Evolutionary conservation across 1,140 invertebrate species (phyloP), one percentile per base, ranked within the genome.

Genomic region (Chrysoperla carnea): DNA sequence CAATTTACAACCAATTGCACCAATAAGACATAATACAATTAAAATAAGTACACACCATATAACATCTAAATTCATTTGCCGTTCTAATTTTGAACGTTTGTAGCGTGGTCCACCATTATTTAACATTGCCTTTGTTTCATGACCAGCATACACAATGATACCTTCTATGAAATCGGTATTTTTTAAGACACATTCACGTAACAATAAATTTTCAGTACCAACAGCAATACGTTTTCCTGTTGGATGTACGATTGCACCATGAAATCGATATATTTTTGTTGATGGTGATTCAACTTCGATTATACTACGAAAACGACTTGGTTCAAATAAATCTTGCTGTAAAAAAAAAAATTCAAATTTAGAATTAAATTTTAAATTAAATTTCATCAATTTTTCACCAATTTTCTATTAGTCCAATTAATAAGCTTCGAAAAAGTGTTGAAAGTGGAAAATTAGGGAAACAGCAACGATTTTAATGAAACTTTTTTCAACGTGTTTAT

Each of bases 101-200:
- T 96, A 94, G 48, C 92, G 72, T 45, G 91, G 90, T 43, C 90
- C 90, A 48, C 89, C 85, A 62, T 96, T 97, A 62, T 96, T 97
- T 13, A 97, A 72, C 87, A 97, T 92, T 1, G 92, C 89, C 67
- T 97, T 98, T 1, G 92, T 95, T 68, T 98, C 92, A 62, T 92
- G 89, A 49, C 92, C 85, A 45, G 93, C 89, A 71, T 97, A 98
- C 27, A 99, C 83, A 33, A 97, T 91, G 52, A 99, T 84, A 43
- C 94, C 94, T 60, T 98, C 93, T 33, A 96, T 76, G 61, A 78
- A 96, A 53, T 87, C 81, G 1, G 84, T 84, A 59, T 98, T 97
- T 62, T 94, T 92, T 35, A 98, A 69, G 46, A 88, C 72, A 64
- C 92, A 97, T 54, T 94, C 93, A 55, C 93, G 70, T 31, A 98